Percentiles rank a stretch among this genome's conserved stretches.
These are phyloP conservation scores for Plecturocebus donacophilus DNA, from an alignment of 2,113 vertebrate species.

Conservation along the genomic window DNA sequence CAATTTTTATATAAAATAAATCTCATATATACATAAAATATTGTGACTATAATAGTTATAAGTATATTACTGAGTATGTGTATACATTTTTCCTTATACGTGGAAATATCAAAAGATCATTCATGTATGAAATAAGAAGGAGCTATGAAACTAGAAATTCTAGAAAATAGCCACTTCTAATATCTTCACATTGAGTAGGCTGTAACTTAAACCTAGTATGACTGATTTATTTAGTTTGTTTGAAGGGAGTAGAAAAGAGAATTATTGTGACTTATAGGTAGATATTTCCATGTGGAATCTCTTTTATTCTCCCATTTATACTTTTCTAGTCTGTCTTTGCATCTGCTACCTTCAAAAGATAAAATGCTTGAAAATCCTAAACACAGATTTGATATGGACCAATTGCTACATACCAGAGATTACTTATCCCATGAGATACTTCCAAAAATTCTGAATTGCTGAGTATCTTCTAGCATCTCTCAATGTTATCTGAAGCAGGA, in stretches of 20 bases:
- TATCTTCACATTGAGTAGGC: not conserved
- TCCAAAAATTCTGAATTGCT: constrained; percentile 68
- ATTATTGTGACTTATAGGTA: not conserved
- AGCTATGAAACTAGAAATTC: not conserved
- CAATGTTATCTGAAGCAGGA: constrained; percentile 48
- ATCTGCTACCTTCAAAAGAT: constrained; percentile 77
- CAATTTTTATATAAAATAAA: constrained; percentile 31
- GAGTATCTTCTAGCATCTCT: constrained; percentile 65
- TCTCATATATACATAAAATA: not conserved
- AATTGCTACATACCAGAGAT: constrained; percentile 71
- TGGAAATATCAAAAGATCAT: not conserved
- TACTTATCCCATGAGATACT: not conserved
- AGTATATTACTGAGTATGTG: not conserved
- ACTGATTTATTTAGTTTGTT: constrained; percentile 15
- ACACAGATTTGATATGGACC: constrained; percentile 74
- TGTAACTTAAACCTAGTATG: not conserved
- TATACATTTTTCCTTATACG: not conserved
- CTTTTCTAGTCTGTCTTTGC: constrained; percentile 59
- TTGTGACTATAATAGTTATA: not conserved
- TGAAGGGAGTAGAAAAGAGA: not conserved
- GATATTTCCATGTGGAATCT: constrained; percentile 75
- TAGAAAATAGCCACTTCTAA: not conserved
- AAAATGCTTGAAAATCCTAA: constrained; percentile 67
- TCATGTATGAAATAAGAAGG: not conserved
- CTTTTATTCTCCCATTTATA: constrained; percentile 73